A percentile compares a stretch with the other conserved stretches of the same genome.
Conservation (phyloP, 2,797 vertebrate genomes). For the Artibeus lituratus region DNA sequence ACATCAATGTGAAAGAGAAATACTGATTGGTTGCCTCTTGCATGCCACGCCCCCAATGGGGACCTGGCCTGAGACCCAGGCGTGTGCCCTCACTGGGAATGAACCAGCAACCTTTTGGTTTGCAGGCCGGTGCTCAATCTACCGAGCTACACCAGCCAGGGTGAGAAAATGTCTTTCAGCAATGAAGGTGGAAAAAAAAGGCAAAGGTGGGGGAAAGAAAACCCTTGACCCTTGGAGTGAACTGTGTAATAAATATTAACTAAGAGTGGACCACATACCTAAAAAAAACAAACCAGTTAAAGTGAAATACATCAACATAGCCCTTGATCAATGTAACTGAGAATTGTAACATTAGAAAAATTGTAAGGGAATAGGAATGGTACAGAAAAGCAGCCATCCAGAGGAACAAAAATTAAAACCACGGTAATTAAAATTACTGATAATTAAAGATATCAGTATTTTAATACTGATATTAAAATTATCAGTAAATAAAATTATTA, state of each 20-base stretch:
- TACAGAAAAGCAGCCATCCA: not conserved
- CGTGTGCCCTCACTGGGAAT: too few species aligned
- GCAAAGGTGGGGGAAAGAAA: not conserved
- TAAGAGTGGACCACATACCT: not conserved
- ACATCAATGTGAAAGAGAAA: too few species aligned
- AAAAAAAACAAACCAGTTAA: not conserved
- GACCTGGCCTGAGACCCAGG: too few species aligned
- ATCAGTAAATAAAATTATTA: too few species aligned
- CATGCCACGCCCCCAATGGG: too few species aligned
- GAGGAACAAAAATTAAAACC: not conserved
- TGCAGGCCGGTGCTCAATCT: too few species aligned
- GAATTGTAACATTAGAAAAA: not conserved
- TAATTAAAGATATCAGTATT: too few species aligned
- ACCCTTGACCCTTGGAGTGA: not conserved
- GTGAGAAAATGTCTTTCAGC: not conserved
- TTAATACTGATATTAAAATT: too few species aligned
- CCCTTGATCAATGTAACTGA: not conserved
- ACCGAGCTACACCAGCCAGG: too few species aligned
- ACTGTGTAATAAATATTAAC: not conserved
- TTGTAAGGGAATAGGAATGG: not conserved
- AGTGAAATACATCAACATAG: not conserved
- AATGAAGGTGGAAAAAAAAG: not conserved
- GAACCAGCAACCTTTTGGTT: too few species aligned
- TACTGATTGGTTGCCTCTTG: too few species aligned
- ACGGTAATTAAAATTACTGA: too few species aligned